phyloP scores from a whole-genome alignment of 1,140 invertebrate genomes.

The Pristionchus pacificus region DNA sequence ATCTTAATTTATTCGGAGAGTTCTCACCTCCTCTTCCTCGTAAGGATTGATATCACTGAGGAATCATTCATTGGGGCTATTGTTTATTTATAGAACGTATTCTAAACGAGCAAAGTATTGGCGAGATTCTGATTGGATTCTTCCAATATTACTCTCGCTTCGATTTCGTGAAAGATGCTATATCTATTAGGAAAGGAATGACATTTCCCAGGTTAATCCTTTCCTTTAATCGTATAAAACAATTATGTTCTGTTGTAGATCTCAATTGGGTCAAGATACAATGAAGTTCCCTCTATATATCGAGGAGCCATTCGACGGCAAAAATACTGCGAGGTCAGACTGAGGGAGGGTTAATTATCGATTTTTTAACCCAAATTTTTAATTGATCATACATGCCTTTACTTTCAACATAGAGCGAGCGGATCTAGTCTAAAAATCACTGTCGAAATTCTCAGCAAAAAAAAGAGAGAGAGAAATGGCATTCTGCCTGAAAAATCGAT shows the following conservation, averaged over 20 bases:
- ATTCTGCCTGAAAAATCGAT: no score
- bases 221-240: conserved; percentile 8
- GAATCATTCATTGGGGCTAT: conserved; percentile 9
- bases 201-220: conserved; percentile 63
- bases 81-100: conserved; percentile 61
- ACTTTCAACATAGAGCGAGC: background rate
- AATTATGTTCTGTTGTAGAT: conserved; percentile 25
- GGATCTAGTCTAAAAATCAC: background rate
- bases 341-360: background rate
- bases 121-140: conserved; percentile 81
- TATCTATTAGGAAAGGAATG: conserved; percentile 76
- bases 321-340: conserved; percentile 89
- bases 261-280: conserved; percentile 21
- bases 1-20: conserved; percentile 27
- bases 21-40: conserved; percentile 24
- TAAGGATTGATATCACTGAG: conserved; percentile 11
- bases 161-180: conserved; percentile 72
- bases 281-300: conserved; percentile 50
- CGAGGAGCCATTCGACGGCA: conserved; percentile 84
- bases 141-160: conserved; percentile 75
- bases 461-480: no score
- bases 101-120: conserved; percentile 70
- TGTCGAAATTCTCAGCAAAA: no score
- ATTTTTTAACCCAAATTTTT: background rate
- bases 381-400: conserved; percentile 9